Percentiles rank a stretch among this genome's conserved stretches.
These are phyloP conservation scores for Ooceraea biroi DNA, from an alignment of 1,140 invertebrate genomes.

Conservation along the genomic window DNA sequence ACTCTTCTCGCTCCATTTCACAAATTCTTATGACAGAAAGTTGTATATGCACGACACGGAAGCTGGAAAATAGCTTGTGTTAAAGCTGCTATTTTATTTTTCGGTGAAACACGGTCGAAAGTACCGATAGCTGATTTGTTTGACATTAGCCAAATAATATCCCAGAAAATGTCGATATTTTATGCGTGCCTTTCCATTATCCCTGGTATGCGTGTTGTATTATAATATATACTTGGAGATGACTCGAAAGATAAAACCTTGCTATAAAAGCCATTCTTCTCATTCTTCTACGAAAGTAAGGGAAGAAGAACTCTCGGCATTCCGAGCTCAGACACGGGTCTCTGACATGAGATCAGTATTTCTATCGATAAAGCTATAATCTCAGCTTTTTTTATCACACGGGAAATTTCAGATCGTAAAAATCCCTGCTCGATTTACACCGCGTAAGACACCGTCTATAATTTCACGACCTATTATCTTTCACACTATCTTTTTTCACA, in stretches of 20 bases:
- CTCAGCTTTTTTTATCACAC: background rate
- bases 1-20: background rate
- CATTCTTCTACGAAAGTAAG: conserved; percentile 15
- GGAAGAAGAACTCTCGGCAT: conserved; percentile 1
- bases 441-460: background rate
- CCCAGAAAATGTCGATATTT: conserved; percentile 21
- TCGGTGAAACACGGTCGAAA: background rate
- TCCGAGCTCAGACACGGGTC: background rate
- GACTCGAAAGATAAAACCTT: conserved; percentile 7
- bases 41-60: background rate
- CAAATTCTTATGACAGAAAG: background rate
- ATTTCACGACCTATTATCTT: conserved; percentile 12
- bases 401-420: background rate
- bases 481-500: background rate
- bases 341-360: background rate
- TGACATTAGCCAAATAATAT: background rate
- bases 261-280: background rate
- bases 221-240: background rate
- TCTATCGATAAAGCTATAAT: background rate
- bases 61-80: background rate
- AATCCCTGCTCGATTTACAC: background rate
- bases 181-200: conserved; percentile 28
- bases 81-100: background rate
- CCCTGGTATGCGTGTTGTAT: conserved; percentile 21
- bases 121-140: background rate